phyloP scores from a whole-genome alignment of 2,888 invertebrate genomes.

The Leptothorax acervorum region DNA sequence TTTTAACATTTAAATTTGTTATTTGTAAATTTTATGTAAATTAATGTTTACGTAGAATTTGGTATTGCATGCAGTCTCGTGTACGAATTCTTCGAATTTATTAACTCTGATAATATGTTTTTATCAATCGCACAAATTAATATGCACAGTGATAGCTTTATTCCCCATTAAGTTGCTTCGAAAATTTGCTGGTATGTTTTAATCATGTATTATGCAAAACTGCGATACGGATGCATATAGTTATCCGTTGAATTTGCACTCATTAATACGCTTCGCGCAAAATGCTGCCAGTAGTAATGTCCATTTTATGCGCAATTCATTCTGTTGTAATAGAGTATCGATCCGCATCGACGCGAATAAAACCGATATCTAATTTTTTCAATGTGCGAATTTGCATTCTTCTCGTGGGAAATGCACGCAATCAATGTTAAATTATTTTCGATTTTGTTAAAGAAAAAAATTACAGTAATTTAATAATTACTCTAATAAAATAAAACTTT shows the following conservation, averaged over 20 bases:
- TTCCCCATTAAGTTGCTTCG: constrained; percentile 34
- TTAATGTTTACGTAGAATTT: constrained; percentile 25
- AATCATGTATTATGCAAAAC: constrained; percentile 52
- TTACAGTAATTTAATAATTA: constrained; percentile 12
- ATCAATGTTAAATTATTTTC: constrained; percentile 9
- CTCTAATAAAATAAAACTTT: background rate
- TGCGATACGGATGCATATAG: constrained; percentile 6
- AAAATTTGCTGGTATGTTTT: constrained; percentile 43
- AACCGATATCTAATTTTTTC: constrained; percentile 30
- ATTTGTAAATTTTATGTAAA: constrained; percentile 13
- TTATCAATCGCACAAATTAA: constrained; percentile 32
- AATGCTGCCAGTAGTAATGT: constrained; percentile 30
- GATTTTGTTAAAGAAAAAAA: background rate
- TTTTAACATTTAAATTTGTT: constrained; percentile 8
- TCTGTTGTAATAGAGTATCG: constrained; percentile 29
- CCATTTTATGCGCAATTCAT: constrained; percentile 37
- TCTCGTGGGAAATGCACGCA: background rate
- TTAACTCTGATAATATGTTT: constrained; percentile 18
- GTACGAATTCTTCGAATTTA: constrained; percentile 19
- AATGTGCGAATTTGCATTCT: constrained; percentile 7
- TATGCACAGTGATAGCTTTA: constrained; percentile 13
- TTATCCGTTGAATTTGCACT: constrained; percentile 36
- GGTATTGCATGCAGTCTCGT: background rate
- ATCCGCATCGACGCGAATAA: constrained; percentile 6
- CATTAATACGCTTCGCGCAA: constrained; percentile 26